Base-by-base conservation (phyloP, 2,888 invertebrate species). In the Stenodera caucasica region DNA sequence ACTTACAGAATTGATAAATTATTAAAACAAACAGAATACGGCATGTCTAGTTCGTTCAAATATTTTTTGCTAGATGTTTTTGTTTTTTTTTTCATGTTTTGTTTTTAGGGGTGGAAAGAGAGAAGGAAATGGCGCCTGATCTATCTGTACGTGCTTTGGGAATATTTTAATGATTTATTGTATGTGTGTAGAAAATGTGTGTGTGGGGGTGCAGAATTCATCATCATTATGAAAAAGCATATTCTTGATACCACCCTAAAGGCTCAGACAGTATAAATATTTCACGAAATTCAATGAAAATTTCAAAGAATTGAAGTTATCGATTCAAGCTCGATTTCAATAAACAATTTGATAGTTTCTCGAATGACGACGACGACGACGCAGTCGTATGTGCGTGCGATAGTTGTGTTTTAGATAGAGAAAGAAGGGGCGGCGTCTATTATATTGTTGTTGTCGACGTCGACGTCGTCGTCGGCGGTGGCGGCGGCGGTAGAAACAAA, bases 381-480 rank as follows among this genome's bases (percentile, higher is more conserved):
- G n/a, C 6, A n/a, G 9, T 18, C 8, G 6, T 23, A 49, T 23
- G 12, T 49, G 50, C 26, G 50, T 50, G 26, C 1, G 26, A 50
- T 26, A 50, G 50, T n/a, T 29, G 30, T 9, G 14, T 30, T 29
- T 3, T 2, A 26, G 49, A 23, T 7, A 26, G 12, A 29, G 26
- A 29, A n/a, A n/a, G n/a, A 30, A 30, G 50, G 50, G 50, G 26
- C 26, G 50, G 50, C 30, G 26, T 50, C 50, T n/a, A n/a, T n/a
- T n/a, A n/a, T n/a, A n/a, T n/a, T n/a, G n/a, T n/a, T n/a, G 49
- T n/a, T 23, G 49, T 29, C 11, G 40, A 6, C 4, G 4, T 29
- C 26, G 50, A 14, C 50, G 50, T 14, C 50, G 50, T 14, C 11
- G 7, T 12, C 23, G 11, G 3, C 23, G 23, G 7, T 23, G 50